Evolutionary conservation across 1,140 invertebrate genomes (phyloP), one percentile per base, ranked within the genome.

Genomic region (Heliconius melpomene): DNA sequence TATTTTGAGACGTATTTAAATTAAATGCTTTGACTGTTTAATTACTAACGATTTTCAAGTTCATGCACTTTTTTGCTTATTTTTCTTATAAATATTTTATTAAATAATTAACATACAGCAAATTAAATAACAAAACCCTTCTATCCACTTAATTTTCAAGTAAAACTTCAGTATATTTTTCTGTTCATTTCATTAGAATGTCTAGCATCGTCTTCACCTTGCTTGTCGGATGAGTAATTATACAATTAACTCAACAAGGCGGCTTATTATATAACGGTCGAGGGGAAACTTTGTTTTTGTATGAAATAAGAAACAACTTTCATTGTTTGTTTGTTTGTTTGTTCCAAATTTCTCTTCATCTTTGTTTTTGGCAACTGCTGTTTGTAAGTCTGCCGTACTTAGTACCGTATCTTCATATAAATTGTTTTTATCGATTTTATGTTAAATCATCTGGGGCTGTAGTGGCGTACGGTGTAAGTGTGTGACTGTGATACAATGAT

Each of bases 221-320:
- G 80, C 75, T 82, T 84, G 79, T 84, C 79, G 79, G 84, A 85
- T 89, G 88, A 91, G 85, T 91, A 88, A 91, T 91, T 89, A 89
- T 84, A 88, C 88, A 90, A 90, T 90, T 91, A 91, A 91, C 88
- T 88, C 83, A 89, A 87, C 86, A 88, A 89, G 88, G 86, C 85
- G 86, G 85, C 85, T 85, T 86, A 89, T 90, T 86, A 87, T 83
- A 79, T 83, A 83, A 89, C 84, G 84, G 84, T 77, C 74, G 83
- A 83, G 79, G 83, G 76, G 77, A 66, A 89, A 88, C 79, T 87
- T 88, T 87, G 88, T 87, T 90, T 89, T 89, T 85, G 83, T 84
- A 78, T 81, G 83, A 86, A 85, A 87, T 85, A 88, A 87, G 83
- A 86, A 88, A 88, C 86, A 86, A 86, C 85, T 88, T 80, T 81